Evolutionary conservation across 1,140 invertebrate genomes (phyloP).

Genomic region (Aethina tumida): DNA sequence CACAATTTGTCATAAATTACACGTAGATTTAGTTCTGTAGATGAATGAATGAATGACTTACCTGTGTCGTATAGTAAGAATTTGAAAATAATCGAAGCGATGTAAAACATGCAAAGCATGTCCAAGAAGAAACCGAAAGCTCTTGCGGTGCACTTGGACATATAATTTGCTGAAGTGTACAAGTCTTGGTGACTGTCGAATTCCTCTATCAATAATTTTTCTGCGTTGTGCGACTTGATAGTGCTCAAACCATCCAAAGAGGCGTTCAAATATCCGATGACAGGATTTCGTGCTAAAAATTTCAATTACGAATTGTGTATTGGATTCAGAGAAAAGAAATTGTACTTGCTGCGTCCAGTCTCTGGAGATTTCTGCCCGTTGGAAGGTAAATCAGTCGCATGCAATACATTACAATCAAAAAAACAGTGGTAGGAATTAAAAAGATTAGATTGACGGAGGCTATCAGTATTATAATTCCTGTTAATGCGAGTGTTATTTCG

Average conservation of each 20-base stretch:
- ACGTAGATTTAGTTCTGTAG: background rate
- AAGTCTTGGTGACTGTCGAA: conserved; percentile 51
- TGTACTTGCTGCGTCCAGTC: conserved; percentile 55
- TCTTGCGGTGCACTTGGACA: conserved; percentile 51
- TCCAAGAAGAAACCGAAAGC: conserved; percentile 71
- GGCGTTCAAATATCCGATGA: conserved; percentile 58
- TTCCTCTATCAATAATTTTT: conserved; percentile 46
- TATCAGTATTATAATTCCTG: conserved; percentile 15
- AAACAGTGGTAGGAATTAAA: conserved; percentile 35
- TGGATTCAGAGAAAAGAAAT: too few species aligned
- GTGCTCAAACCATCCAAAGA: conserved; percentile 56
- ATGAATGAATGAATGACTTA: background rate
- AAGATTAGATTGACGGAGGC: conserved; percentile 14
- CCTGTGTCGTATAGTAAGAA: too few species aligned
- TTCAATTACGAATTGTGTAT: too few species aligned
- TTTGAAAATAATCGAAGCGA: conserved; percentile 9
- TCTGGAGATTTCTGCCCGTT: conserved; percentile 54
- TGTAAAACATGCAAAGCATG: conserved; percentile 51
- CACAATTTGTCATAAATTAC: too few species aligned
- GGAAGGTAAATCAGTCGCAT: conserved; percentile 47
- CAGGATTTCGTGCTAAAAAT: conserved; percentile 45
- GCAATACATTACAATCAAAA: conserved; percentile 44
- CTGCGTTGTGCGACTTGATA: conserved; percentile 51
- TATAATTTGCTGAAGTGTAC: conserved; percentile 54
- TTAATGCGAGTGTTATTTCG: conserved; percentile 18